A percentile compares a stretch with the other conserved stretches of the same genome.
phyloP scores from a whole-genome alignment of 2,888 invertebrate species.

The Ypsolopha scabrella region DNA sequence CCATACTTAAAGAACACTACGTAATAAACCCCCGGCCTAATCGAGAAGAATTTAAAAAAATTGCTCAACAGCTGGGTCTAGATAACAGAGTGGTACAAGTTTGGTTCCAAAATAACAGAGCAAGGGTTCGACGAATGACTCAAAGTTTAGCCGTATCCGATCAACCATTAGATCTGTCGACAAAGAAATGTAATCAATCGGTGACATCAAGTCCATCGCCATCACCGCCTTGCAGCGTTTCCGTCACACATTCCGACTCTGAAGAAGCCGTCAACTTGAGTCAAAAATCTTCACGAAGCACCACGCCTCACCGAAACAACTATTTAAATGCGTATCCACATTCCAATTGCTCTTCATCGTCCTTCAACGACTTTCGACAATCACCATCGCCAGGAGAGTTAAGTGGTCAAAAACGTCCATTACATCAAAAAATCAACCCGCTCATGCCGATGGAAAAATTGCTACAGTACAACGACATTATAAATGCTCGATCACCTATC shows the following conservation, averaged over 20 bases:
- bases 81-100: conserved; percentile 89
- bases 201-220: conserved; percentile 71
- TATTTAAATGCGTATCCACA: conserved; percentile 62
- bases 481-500: conserved; percentile 68
- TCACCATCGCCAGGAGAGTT: conserved; percentile 63
- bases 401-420: conserved; percentile 39
- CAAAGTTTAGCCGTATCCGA: conserved; percentile 62
- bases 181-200: conserved; percentile 76
- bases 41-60: conserved; percentile 91
- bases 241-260: conserved; percentile 73
- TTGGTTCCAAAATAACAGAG: conserved; percentile 97
- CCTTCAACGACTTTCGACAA: conserved; percentile 56
- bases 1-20: conserved; percentile 90
- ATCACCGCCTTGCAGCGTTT: conserved; percentile 74
- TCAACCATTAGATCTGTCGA: conserved; percentile 92
- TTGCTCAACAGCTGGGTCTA: conserved; percentile 83
- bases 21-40: conserved; percentile 92
- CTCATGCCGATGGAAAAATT: conserved; percentile 77
- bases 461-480: conserved; percentile 66
- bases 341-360: conserved; percentile 72
- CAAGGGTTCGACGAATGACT: conserved; percentile 82
- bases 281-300: conserved; percentile 75
- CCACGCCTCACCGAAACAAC: conserved; percentile 66
- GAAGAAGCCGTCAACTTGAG: conserved; percentile 85
- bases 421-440: conserved; percentile 46